A percentile compares a stretch with the other conserved stretches of the same genome.
These are phyloP conservation scores for Prenolepis imparis DNA, from an alignment of 2,888 invertebrate genomes.

Conservation along the genomic window DNA sequence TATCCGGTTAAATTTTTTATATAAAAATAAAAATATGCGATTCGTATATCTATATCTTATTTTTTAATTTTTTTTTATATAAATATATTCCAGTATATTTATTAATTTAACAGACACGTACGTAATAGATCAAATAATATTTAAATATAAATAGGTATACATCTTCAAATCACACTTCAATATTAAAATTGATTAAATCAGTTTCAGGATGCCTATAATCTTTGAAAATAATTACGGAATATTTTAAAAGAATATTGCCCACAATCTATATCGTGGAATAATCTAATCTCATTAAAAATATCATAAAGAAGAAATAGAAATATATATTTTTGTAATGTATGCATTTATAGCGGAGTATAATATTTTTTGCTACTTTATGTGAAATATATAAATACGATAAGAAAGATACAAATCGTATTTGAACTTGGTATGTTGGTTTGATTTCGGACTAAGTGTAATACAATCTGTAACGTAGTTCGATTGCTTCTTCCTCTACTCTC, in stretches of 20 bases:
- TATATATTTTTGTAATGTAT: not conserved
- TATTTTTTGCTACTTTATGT: not conserved
- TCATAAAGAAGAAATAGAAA: not conserved
- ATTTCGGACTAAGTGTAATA: constrained; percentile 1
- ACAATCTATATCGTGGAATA: not conserved
- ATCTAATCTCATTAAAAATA: not conserved
- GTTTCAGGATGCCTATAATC: not conserved
- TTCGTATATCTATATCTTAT: not conserved
- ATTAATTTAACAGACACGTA: not conserved
- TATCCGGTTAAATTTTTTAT: not conserved
- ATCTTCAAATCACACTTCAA: not conserved
- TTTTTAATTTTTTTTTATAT: not conserved
- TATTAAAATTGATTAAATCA: not conserved
- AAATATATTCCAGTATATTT: not conserved
- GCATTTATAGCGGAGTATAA: not conserved
- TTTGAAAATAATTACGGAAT: not conserved
- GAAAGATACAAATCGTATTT: not conserved
- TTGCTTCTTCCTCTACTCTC: not conserved
- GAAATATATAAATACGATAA: constrained; percentile 3
- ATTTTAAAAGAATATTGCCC: not conserved
- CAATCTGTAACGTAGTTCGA: constrained; percentile 18
- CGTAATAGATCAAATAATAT: not conserved
- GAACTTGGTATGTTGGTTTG: not conserved
- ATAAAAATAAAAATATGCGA: not conserved
- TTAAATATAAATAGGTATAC: not conserved